These are phyloP conservation scores for Ctenoplectra terminalis DNA, from an alignment of 1,140 invertebrate genomes.

Conservation along the genomic window DNA sequence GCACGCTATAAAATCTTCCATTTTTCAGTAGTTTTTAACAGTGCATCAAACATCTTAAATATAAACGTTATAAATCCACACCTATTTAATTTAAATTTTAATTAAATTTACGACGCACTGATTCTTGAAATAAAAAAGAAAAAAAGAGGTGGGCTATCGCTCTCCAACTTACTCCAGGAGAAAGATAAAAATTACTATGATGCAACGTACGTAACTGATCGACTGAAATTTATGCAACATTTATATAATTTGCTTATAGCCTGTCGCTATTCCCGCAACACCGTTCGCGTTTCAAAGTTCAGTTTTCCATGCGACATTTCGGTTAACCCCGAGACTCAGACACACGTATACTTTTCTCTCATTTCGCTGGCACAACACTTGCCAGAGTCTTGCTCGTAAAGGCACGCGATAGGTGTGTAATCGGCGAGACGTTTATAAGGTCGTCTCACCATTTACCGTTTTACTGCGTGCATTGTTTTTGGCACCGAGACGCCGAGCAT, in stretches of 20 bases:
- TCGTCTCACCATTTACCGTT: constrained; percentile 37
- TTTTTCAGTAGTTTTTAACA: no score
- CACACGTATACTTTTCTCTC: background rate
- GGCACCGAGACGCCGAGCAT: constrained; percentile 37
- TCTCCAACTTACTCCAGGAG: no score
- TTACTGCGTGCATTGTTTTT: constrained; percentile 64
- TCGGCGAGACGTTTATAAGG: constrained; percentile 41
- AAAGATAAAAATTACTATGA: no score
- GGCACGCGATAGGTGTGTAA: background rate
- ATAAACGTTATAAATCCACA: no score
- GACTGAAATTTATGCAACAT: background rate
- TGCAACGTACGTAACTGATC: no score
- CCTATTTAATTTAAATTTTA: no score
- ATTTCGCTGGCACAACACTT: background rate
- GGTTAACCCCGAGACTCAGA: background rate
- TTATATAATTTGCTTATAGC: background rate
- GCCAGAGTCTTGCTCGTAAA: background rate
- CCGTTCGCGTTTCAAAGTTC: background rate
- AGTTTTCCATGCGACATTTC: background rate
- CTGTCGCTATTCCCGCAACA: fast-evolving
- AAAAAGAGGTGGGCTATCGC: no score
- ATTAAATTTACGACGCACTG: no score
- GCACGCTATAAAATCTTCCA: no score
- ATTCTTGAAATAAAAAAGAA: no score
- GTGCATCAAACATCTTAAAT: no score